Evolutionary conservation across 2,888 invertebrate species (phyloP).

Genomic region (Tryphoninae sp.): DNA sequence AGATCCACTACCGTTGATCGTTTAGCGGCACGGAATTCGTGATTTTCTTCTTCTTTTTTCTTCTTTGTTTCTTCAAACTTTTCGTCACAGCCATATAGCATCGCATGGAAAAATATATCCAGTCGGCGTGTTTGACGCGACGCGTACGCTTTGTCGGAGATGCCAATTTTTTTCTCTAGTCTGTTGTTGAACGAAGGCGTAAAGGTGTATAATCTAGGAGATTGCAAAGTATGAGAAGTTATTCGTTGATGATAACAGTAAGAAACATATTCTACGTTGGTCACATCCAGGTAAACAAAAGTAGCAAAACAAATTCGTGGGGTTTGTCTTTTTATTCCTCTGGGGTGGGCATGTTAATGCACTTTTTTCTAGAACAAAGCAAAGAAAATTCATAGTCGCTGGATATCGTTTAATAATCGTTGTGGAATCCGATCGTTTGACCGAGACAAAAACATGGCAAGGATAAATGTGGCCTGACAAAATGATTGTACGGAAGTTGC

Average conservation of each 20-base stretch:
- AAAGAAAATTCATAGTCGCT: conserved; percentile 16
- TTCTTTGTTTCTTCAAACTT: conserved; percentile 18
- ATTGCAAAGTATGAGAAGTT: conserved; percentile 25
- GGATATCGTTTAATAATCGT: conserved; percentile 43
- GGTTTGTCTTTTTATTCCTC: conserved; percentile 1
- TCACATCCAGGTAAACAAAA: conserved; percentile 60
- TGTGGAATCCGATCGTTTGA: conserved; percentile 14
- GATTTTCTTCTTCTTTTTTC: conserved; percentile 11
- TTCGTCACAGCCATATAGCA: conserved; percentile 55
- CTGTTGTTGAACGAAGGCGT: conserved; percentile 25
- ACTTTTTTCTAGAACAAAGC: conserved; percentile 60
- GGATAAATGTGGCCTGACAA: conserved; percentile 46
- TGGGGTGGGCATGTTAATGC: conserved; percentile 60
- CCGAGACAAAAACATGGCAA: conserved; percentile 2
- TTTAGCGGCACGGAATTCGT: conserved; percentile 51
- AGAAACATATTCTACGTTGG: conserved; percentile 38
- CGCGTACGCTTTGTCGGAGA: conserved; percentile 48
- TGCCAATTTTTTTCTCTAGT: conserved; percentile 51
- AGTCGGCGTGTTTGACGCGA: conserved; percentile 46
- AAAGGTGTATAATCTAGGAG: background rate
- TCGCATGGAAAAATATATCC: conserved; percentile 56
- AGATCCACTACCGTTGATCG: conserved; percentile 45
- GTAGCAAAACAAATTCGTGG: conserved; percentile 37
- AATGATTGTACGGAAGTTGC: background rate
- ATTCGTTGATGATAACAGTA: conserved; percentile 10